These are phyloP conservation scores for Melanocharis versteri DNA, from an alignment of 2,113 vertebrate species.

Conservation along the genomic window DNA sequence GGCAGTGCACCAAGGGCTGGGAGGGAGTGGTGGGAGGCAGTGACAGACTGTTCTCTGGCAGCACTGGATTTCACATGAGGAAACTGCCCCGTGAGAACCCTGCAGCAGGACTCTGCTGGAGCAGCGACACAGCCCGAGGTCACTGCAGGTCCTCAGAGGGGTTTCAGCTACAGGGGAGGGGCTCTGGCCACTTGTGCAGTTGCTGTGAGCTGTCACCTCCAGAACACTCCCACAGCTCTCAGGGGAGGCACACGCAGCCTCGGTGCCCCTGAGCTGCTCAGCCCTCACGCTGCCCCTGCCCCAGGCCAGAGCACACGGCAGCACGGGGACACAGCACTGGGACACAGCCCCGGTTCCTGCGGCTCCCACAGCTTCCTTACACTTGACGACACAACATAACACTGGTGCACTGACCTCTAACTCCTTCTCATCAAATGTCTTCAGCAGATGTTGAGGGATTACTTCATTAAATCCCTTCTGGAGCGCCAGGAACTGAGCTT, in stretches of 20 bases:
- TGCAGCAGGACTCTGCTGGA: background rate
- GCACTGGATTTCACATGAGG: background rate
- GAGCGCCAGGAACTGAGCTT: constrained; percentile 96
- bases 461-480: constrained; percentile 99
- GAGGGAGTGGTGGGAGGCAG: background rate
- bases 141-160: background rate
- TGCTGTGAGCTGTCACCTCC: background rate
- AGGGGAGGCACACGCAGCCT: background rate
- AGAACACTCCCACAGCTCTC: background rate
- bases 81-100: background rate
- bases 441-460: constrained; percentile 96
- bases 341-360: background rate
- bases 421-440: constrained; percentile 98
- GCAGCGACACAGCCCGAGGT: rapidly evolving
- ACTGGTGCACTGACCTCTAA: constrained; percentile 83
- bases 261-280: background rate
- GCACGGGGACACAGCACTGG: background rate
- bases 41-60: background rate
- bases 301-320: background rate
- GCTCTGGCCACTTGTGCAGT: background rate
- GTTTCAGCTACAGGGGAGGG: background rate
- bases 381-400: background rate
- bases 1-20: background rate
- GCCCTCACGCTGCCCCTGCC: background rate
- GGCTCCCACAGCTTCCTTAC: background rate